Base-by-base conservation (phyloP, 2,888 invertebrate species). In the Smittia sp. region DNA sequence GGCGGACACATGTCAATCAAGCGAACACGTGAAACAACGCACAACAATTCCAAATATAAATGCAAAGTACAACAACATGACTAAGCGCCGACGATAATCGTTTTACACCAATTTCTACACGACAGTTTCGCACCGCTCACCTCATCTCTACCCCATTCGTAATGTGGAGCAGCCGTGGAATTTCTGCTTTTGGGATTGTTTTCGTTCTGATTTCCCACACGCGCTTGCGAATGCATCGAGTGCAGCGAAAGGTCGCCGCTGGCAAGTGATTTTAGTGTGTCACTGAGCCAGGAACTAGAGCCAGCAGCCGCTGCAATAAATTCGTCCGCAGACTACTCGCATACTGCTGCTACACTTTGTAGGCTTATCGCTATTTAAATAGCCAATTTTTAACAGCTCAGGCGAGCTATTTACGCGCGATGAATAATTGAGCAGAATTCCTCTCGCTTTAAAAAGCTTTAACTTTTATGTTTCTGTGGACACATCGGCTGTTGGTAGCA, bases 371-470 rank as follows among this genome's bases (percentile, higher is more conserved):
- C 13, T 63, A 25, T 63, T 63, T 63, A 63, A 63, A 63, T 27
- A 63, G 25, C 27, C 63, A 63, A 27, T 24, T 63, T 63, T 63
- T 63, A 24, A 27, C 63, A 63, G 15, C 25, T n/a, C 63, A 63
- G 27, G 63, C 63, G 63, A 63, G 63, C 63, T 63, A 63, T 27
- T n/a, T 63, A 63, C 63, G 63, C 7, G 63, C 24, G 63, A 63
- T 63, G 63, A 63, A 63, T 63, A 63, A 63, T 63, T 63, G 63
- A 63, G 63, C 13, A 63, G 63, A 63, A 58, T 22, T 58, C 22
- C 22, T 58, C 58, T 20, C n/a, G 6, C 52, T 7, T 52, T 15
- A 7, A 52, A 18, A 13, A 18, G 20, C 22, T 18, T 20, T 58
- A 20, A 58, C 6, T 58, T 58, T 63, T 63, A 63, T 27, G 27